Evolutionary conservation across 2,113 vertebrate genomes (phyloP).

Genomic region (Chroicocephalus ridibundus): DNA sequence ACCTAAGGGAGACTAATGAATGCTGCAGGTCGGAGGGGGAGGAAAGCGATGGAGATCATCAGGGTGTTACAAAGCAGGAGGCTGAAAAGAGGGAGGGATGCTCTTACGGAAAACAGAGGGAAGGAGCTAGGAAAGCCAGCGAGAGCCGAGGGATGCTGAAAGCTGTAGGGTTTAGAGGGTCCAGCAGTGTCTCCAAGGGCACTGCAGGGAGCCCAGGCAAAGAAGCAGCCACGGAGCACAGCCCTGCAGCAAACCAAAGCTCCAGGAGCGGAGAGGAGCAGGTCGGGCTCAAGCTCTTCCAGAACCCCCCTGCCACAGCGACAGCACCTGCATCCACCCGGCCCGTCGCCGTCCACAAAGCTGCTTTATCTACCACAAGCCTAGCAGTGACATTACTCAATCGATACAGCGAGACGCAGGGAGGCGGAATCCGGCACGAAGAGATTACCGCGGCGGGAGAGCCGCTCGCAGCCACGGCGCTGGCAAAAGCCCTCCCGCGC

Average conservation of each 20-base stretch:
- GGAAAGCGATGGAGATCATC: not conserved
- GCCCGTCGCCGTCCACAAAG: not conserved
- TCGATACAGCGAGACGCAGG: not conserved
- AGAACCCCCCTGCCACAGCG: not conserved
- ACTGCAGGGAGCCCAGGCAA: not conserved
- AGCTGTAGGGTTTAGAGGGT: not conserved
- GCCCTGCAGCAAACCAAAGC: accelerated
- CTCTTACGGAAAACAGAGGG: not conserved
- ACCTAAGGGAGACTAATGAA: not conserved
- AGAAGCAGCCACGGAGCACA: not conserved
- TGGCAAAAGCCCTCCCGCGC: slow-evolving; percentile 2
- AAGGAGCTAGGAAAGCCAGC: not conserved
- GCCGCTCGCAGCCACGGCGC: not conserved
- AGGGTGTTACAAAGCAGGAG: not conserved
- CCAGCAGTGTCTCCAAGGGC: not conserved
- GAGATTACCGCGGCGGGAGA: slow-evolving; percentile 12
- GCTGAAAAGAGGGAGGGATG: not conserved
- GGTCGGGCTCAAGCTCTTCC: not conserved
- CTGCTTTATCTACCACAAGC: not conserved
- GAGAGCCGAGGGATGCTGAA: not conserved
- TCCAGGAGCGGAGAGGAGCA: not conserved
- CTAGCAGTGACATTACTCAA: slow-evolving; percentile 13
- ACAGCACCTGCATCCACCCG: not conserved
- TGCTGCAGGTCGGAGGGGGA: not conserved
- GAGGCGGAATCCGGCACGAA: not conserved